Evolutionary conservation across 2,888 invertebrate genomes (phyloP), one percentile per base, ranked within the genome.

Genomic region (Holacanthella duospinosa): DNA sequence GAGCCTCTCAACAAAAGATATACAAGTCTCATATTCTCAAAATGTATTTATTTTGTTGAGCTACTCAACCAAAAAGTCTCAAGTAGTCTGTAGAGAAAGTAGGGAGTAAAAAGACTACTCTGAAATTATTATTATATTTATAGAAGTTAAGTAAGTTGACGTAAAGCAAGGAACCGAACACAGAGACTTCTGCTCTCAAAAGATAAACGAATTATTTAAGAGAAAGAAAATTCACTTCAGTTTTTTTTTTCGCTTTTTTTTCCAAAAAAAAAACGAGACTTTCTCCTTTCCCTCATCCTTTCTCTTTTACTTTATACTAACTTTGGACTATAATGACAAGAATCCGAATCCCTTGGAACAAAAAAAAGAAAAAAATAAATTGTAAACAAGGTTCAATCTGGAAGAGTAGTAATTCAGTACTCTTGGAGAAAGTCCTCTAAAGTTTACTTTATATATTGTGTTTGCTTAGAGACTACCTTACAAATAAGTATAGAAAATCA

Each of bases 161-260:
- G 55, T 27, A 25, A n/a, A 55, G 9, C 27, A 55, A 57, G 16
- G 29, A 57, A 29, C 4, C 57, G n/a, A 28, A 29, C 4, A 26
- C 26, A n/a, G 29, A 53, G 55, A 28, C 25, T 57, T 29, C 67
- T 67, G 67, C 56, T 62, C 57, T 29, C 59, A 26, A 61, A 65
- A 67, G 67, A 67, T 67, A 67, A 67, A 67, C 65, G 67, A 67
- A 67, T 67, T 67, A 67, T 65, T 67, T 65, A 67, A 65, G 65
- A 65, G 67, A 59, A 60, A 66, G 29, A 55, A 28, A 29, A 25
- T 27, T 26, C 4, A 26, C 9, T 55, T 27, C 55, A n/a, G 6
- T 9, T 6, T 55, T 9, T 36, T 36, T 36, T 36, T 58, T 58
- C 6, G 29, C n/a, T 9, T 6, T 55, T 9, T 36, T 36, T 36